A percentile compares a stretch with the other conserved stretches of the same genome.
These are phyloP conservation scores for Deilephila elpenor DNA, from an alignment of 2,888 invertebrate species.

Conservation along the genomic window DNA sequence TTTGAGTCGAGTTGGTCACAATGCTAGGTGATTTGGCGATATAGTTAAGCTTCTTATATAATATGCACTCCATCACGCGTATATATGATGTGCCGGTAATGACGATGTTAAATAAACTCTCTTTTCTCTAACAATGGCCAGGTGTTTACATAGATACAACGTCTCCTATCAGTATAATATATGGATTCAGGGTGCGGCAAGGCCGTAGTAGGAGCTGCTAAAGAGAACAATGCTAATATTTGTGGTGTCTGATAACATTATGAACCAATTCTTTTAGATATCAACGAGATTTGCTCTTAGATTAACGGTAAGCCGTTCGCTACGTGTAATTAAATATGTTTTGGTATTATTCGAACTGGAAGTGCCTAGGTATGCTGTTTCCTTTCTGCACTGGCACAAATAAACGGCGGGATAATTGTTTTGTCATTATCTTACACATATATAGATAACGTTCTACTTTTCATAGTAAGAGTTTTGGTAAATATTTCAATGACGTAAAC, in stretches of 20 bases:
- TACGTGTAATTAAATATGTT: slow-evolving; percentile 65
- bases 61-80: neutral
- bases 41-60: neutral
- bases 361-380: slow-evolving; percentile 35
- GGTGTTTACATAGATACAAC: slow-evolving; percentile 56
- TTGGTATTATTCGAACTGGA: slow-evolving; percentile 52
- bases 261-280: slow-evolving; percentile 80
- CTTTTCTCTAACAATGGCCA: slow-evolving; percentile 59
- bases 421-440: slow-evolving; percentile 15
- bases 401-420: slow-evolving; percentile 15
- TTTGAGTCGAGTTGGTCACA: neutral
- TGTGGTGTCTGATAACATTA: slow-evolving; percentile 77
- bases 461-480: slow-evolving; percentile 6
- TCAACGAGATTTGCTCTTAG: slow-evolving; percentile 79
- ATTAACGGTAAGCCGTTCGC: slow-evolving; percentile 74
- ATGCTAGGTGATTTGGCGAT: neutral
- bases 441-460: slow-evolving; percentile 20
- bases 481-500: slow-evolving; percentile 7
- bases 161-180: slow-evolving; percentile 62
- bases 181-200: slow-evolving; percentile 64
- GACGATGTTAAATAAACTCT: slow-evolving; percentile 46
- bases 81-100: neutral
- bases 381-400: slow-evolving; percentile 25
- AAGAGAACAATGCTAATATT: slow-evolving; percentile 77
- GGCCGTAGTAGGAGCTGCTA: slow-evolving; percentile 69